phyloP scores from a whole-genome alignment of 2,797 vertebrate species.

The Merluccius polli region DNA sequence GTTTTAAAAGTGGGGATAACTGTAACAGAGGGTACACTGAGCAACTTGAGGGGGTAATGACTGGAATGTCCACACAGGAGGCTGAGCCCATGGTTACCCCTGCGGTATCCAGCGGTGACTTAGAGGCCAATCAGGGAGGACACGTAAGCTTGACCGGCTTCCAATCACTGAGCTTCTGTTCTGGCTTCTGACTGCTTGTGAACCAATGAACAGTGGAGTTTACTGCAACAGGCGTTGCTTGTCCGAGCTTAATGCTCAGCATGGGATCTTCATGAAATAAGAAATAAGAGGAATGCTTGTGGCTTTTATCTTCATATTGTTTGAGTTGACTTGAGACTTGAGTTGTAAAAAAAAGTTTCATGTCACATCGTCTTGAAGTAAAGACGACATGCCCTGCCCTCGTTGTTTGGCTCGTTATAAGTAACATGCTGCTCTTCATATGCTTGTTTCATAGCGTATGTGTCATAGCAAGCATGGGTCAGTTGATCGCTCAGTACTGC shows the following conservation, averaged over 20 bases:
- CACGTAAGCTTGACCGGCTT: constrained; percentile 65
- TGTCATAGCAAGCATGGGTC: constrained; percentile 39
- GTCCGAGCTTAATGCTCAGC: constrained; percentile 4
- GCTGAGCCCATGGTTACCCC: constrained; percentile 42
- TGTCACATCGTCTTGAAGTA: not conserved
- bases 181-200: not conserved
- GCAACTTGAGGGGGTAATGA: constrained; percentile 32
- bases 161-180: constrained; percentile 36
- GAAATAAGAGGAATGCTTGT: not conserved
- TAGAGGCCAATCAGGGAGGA: constrained; percentile 58
- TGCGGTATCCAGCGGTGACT: constrained; percentile 49
- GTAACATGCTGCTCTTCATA: not conserved
- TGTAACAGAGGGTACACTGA: not conserved
- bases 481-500: constrained; percentile 3
- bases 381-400: not conserved
- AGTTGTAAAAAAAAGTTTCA: not conserved
- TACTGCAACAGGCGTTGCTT: constrained; percentile 20
- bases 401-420: not conserved
- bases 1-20: not conserved
- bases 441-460: not conserved
- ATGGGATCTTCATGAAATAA: not conserved
- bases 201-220: constrained; percentile 7
- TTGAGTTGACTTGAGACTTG: no score
- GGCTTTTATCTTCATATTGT: not conserved
- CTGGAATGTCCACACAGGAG: constrained; percentile 67